phyloP scores from a whole-genome alignment of 2,888 invertebrate genomes.

The Seira musarum region DNA sequence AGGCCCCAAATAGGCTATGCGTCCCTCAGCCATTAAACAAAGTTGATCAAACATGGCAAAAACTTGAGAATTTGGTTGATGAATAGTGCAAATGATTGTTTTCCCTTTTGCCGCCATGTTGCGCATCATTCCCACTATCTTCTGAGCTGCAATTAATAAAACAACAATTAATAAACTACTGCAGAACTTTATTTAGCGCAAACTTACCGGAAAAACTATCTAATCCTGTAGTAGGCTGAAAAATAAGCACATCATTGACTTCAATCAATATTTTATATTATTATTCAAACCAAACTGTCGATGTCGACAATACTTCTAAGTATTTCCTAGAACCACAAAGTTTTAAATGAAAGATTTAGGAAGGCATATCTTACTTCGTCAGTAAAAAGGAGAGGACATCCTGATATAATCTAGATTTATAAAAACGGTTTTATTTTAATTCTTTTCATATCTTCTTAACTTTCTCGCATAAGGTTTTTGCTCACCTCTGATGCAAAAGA shows the following conservation, averaged over 20 bases:
- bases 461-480: no score
- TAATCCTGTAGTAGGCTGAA: slow-evolving; percentile 74
- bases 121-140: slow-evolving; percentile 70
- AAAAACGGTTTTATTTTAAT: background rate
- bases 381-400: slow-evolving; percentile 75
- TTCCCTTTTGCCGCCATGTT: slow-evolving; percentile 73
- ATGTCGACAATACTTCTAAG: no score
- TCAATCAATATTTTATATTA: no score
- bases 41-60: slow-evolving; percentile 74
- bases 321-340: no score
- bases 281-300: no score
- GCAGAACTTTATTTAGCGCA: no score
- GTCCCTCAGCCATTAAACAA: slow-evolving; percentile 73
- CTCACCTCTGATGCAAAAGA: slow-evolving; percentile 92
- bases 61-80: slow-evolving; percentile 75
- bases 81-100: slow-evolving; percentile 76
- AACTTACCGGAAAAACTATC: slow-evolving; percentile 62
- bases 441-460: background rate
- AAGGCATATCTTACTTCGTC: slow-evolving; percentile 72
- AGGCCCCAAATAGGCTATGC: slow-evolving; percentile 75
- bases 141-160: slow-evolving; percentile 48
- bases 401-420: slow-evolving; percentile 73
- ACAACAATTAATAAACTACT: no score
- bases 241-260: slow-evolving; percentile 72
- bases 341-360: no score